phyloP scores from a whole-genome alignment of 2,797 vertebrate species.

The Ciconia nigra region DNA sequence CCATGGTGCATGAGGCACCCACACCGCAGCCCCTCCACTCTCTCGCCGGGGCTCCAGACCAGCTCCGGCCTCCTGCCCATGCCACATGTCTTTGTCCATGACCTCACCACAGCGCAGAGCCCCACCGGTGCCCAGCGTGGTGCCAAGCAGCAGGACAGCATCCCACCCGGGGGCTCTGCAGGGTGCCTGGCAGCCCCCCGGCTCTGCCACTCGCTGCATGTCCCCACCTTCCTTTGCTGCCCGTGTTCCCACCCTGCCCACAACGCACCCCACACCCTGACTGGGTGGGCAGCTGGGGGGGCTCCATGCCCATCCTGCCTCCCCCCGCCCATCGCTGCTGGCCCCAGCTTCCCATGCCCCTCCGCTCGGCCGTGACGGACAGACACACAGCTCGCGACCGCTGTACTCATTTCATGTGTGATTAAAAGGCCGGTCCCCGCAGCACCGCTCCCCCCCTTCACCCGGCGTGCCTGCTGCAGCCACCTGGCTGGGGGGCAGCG shows the following conservation, averaged over 20 bases:
- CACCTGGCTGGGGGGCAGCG: not conserved
- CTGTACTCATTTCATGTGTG: not conserved
- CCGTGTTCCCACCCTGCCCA: not conserved
- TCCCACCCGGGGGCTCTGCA: fast-evolving
- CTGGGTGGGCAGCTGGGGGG: not conserved
- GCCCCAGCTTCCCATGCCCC: not conserved
- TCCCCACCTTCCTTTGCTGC: not conserved
- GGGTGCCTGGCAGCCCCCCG: not conserved
- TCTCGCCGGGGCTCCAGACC: fast-evolving
- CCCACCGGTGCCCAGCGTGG: not conserved
- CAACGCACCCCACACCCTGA: fast-evolving
- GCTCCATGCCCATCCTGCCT: not conserved
- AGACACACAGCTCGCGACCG: not conserved
- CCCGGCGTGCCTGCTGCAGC: not conserved
- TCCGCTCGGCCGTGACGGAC: not conserved
- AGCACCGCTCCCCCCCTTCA: not conserved
- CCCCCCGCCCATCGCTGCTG: not conserved
- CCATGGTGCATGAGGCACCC: not conserved
- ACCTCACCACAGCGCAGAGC: not conserved
- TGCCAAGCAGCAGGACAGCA: not conserved
- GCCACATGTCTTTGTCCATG: not conserved
- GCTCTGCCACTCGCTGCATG: fast-evolving
- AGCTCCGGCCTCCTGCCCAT: not conserved
- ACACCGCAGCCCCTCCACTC: not conserved
- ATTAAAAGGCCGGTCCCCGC: not conserved